Conservation (phyloP, 2,113 vertebrate genomes). For the Megalops atlanticus region DNA sequence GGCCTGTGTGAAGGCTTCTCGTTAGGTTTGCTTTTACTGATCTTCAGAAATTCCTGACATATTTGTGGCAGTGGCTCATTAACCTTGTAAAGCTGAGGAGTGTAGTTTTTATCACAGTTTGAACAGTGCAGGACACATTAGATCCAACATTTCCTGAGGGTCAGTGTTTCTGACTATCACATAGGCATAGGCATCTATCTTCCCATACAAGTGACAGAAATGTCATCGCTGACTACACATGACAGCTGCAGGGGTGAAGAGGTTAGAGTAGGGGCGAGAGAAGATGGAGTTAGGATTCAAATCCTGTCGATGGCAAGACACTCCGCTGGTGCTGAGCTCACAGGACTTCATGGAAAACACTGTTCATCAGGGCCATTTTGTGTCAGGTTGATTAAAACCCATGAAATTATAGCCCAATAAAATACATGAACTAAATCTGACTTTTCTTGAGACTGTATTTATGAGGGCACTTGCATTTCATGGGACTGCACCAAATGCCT, state of each 20-base stretch:
- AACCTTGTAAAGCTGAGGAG: background rate
- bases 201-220: background rate
- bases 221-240: background rate
- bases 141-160: background rate
- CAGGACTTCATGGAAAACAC: background rate
- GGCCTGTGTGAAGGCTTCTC: background rate
- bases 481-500: background rate
- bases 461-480: background rate
- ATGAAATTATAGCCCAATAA: too few species aligned
- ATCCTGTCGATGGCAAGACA: background rate
- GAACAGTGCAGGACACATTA: background rate
- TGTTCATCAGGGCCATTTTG: too few species aligned
- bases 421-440: too few species aligned
- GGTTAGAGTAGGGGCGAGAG: background rate
- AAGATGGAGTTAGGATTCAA: background rate
- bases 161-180: background rate
- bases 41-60: background rate
- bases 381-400: background rate
- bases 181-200: constrained; percentile 9
- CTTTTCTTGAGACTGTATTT: too few species aligned
- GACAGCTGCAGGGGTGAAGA: background rate
- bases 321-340: background rate
- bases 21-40: background rate
- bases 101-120: background rate
- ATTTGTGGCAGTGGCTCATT: background rate